Conservation (phyloP, 2,888 invertebrate genomes). For the Eremobia ochroleuca region DNA sequence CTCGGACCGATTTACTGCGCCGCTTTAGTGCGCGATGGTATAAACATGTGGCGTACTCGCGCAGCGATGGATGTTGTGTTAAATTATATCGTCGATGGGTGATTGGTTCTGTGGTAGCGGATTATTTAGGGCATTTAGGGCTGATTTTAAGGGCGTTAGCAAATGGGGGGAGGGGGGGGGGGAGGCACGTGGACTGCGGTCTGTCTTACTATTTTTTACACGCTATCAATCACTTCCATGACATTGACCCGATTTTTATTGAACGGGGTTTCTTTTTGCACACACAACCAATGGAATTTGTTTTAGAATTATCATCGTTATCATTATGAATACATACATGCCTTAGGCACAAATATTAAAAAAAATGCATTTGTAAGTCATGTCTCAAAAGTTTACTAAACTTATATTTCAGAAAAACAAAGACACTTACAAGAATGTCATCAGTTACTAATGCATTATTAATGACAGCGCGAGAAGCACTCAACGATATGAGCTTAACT, state of each 20-base stretch:
- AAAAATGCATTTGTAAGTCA: not conserved
- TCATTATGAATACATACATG: not conserved
- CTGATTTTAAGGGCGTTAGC: slow-evolving; percentile 56
- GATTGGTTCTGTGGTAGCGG: slow-evolving; percentile 60
- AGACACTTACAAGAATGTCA: not conserved
- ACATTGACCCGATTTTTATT: slow-evolving; percentile 35
- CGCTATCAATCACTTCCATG: slow-evolving; percentile 53
- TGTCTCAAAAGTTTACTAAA: not conserved
- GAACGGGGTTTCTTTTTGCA: not conserved
- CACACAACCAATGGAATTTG: slow-evolving; percentile 6
- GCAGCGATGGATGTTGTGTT: slow-evolving; percentile 73
- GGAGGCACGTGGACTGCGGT: slow-evolving; percentile 25
- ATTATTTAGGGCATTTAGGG: slow-evolving; percentile 57
- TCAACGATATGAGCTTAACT: slow-evolving; percentile 22
- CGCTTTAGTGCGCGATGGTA: slow-evolving; percentile 71
- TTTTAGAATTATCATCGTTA: not conserved
- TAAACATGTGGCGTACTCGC: slow-evolving; percentile 70
- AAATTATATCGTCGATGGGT: slow-evolving; percentile 66
- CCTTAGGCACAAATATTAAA: not conserved
- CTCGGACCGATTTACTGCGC: slow-evolving; percentile 78
- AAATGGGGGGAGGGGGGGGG: slow-evolving; percentile 23
- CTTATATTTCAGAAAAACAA: not conserved
- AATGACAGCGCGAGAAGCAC: slow-evolving; percentile 17
- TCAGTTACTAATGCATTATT: slow-evolving; percentile 11
- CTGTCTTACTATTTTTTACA: slow-evolving; percentile 41